Conservation (phyloP, 2,797 vertebrate species). For the Sternotherus odoratus region DNA sequence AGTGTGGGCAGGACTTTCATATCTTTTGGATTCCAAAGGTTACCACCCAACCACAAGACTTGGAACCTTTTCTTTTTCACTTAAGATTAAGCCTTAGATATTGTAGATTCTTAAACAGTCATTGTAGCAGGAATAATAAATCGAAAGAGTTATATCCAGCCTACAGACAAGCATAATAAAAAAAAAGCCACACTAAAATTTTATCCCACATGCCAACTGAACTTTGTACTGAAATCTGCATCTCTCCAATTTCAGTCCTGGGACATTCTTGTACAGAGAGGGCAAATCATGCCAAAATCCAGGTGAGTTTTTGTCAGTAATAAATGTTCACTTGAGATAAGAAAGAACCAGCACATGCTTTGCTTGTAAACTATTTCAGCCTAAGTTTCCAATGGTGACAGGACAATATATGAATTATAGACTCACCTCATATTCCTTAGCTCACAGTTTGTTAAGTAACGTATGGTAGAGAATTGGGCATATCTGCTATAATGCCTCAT, state of each 20-base stretch:
- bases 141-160: neutral
- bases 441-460: neutral
- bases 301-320: neutral
- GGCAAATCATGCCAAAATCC: neutral
- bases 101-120: neutral
- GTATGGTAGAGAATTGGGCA: neutral
- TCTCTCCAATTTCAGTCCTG: neutral
- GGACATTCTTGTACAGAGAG: neutral
- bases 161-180: neutral
- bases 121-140: neutral
- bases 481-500: neutral
- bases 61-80: neutral
- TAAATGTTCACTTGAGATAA: neutral
- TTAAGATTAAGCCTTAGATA: neutral
- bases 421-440: neutral
- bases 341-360: neutral
- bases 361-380: neutral
- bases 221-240: neutral
- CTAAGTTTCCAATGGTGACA: neutral
- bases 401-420: rapidly evolving
- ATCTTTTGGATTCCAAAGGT: neutral
- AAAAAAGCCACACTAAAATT: neutral
- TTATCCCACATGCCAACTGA: neutral
- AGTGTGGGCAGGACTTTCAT: neutral
- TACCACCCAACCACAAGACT: neutral